Evolutionary conservation across 2,888 invertebrate genomes (phyloP).

Genomic region (Erebia palarica): DNA sequence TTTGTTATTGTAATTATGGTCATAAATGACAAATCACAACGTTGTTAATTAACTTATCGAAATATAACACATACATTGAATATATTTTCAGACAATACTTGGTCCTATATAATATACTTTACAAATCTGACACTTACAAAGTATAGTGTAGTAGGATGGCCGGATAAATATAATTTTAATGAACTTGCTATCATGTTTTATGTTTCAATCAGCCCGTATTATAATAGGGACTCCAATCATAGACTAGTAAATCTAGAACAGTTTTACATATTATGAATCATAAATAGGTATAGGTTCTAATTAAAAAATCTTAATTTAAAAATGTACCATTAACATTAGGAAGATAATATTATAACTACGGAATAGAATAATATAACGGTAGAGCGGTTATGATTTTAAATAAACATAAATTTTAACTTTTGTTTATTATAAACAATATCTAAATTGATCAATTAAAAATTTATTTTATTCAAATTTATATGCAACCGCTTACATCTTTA

Average conservation of each 20-base stretch:
- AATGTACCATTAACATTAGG: conserved; percentile 14
- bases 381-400: background rate
- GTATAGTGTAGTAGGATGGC: background rate
- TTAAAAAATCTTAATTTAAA: conserved; percentile 16
- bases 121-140: background rate
- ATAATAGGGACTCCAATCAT: conserved; percentile 1
- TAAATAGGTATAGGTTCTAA: background rate
- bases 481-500: conserved; percentile 20
- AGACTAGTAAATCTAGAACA: background rate
- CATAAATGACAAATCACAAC: too few relatives aligned
- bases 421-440: background rate
- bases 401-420: background rate
- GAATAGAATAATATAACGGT: background rate
- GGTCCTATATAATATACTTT: background rate
- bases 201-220: background rate
- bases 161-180: background rate
- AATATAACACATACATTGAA: too few relatives aligned
- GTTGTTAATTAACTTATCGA: too few relatives aligned
- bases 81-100: too few relatives aligned
- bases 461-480: conserved; percentile 16
- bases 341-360: background rate
- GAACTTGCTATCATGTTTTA: background rate
- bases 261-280: background rate
- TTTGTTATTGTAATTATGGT: too few relatives aligned
- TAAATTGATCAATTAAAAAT: conserved; percentile 6